These are phyloP conservation scores for Leptothorax acervorum DNA, from an alignment of 2,888 invertebrate genomes.

Conservation along the genomic window DNA sequence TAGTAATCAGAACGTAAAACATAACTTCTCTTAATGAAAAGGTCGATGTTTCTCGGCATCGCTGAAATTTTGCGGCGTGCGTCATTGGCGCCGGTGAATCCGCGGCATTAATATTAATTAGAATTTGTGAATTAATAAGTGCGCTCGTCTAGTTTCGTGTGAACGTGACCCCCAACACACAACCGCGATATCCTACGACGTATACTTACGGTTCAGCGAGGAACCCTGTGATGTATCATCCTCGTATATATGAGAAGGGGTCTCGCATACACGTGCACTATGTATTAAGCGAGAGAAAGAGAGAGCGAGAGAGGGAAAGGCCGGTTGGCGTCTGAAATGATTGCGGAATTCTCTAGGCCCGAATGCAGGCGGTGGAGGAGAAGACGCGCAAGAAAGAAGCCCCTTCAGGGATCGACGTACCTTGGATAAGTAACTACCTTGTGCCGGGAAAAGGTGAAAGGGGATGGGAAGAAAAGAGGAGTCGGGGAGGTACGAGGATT, in stretches of 20 bases:
- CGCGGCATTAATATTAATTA: conserved; percentile 81
- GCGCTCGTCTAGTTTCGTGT: conserved; percentile 78
- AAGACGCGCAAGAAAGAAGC: conserved; percentile 66
- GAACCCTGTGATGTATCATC: conserved; percentile 31
- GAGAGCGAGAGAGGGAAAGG: conserved; percentile 24
- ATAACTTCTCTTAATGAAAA: not conserved
- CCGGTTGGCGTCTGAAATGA: conserved; percentile 73
- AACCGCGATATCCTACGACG: conserved; percentile 38
- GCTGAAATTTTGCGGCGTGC: conserved; percentile 22
- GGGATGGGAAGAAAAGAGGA: conserved; percentile 47
- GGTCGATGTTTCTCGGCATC: not conserved
- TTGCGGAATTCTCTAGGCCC: conserved; percentile 73
- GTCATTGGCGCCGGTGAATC: conserved; percentile 17
- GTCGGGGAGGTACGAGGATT: conserved; percentile 56
- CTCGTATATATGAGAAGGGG: conserved; percentile 2
- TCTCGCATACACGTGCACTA: conserved; percentile 5
- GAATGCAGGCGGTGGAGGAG: conserved; percentile 62
- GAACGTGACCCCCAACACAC: conserved; percentile 82
- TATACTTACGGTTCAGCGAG: conserved; percentile 52
- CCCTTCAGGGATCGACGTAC: conserved; percentile 59
- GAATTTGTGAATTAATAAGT: conserved; percentile 80
- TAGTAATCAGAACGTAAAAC: not conserved
- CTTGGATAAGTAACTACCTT: conserved; percentile 50
- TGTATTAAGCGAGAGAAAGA: conserved; percentile 20
- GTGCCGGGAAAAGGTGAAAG: conserved; percentile 52